Base-by-base conservation (phyloP, 2,797 vertebrate species). In the Neosilurus mollespiculum region DNA sequence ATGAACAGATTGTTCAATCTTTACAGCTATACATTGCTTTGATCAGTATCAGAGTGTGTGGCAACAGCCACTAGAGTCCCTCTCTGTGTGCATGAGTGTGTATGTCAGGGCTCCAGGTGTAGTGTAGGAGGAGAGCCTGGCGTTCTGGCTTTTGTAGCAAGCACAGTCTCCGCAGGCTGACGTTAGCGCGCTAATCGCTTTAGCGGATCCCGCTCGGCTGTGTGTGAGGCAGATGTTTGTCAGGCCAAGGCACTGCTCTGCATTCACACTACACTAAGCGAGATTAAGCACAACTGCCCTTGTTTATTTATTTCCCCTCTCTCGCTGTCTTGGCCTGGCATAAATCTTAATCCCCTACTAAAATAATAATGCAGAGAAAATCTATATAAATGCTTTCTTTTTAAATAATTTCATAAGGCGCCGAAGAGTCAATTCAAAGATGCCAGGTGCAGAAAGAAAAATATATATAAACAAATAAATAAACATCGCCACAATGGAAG, bases 181-280 rank as follows among this genome's bases (percentile, higher is more conserved):
- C 89, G 86, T 90, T 91, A 91, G 88, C 88, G 86, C 90, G 86
- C 88, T 95, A 95, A 95, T 94, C 93, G 91, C 91, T 93, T 93
- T 91, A 93, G 93, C 92, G 93, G 94, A 93, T 94, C 93, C 90
- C 87, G 84, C 89, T 91, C 87, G 89, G 88, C 90, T 91, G 89
- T 88, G 83, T 86, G 88, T 1, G 34, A 92, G 90, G 91, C 93
- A 94, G 93, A 94, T 95, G 94, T 93, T 95, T 91, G 89, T 90
- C 90, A 89, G 87, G 90, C 83, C 88, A 86, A 87, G 88, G 85
- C 89, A 90, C 89, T 94, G 91, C 91, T 91, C 92, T 91, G 88
- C 87, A 89, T 89, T 90, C 90, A 89, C 89, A 88, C 58, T 84
- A 80, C 90, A 92, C 89, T 89, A 90, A 92, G 88, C 85, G 88